phyloP scores from a whole-genome alignment of 1,140 invertebrate species.

The Thaumetopoea pityocampa region DNA sequence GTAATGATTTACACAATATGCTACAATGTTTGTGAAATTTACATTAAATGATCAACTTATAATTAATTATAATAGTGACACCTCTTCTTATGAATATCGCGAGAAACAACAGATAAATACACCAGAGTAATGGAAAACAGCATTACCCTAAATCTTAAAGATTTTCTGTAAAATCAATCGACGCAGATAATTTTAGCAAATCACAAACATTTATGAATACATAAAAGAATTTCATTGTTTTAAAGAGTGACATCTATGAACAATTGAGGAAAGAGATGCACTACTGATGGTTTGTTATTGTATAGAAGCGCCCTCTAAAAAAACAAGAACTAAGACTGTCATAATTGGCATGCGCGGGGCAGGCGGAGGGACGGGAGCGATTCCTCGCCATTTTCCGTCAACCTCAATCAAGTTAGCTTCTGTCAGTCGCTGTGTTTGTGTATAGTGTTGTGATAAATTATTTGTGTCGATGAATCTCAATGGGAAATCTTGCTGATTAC shows the following conservation, averaged over 20 bases:
- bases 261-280: not conserved
- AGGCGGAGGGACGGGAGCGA: conserved; percentile 42
- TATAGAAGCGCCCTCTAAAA: conserved; percentile 38
- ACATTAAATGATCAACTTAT: no score
- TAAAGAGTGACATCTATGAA: conserved; percentile 29
- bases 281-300: conserved; percentile 26
- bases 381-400: conserved; percentile 72
- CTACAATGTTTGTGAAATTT: no score
- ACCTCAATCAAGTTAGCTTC: conserved; percentile 70
- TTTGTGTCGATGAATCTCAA: conserved; percentile 70
- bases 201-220: no score
- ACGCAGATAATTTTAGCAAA: no score
- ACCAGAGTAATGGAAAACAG: no score
- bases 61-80: no score
- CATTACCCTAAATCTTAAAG: no score
- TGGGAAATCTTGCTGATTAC: conserved; percentile 69
- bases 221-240: not conserved
- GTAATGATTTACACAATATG: no score
- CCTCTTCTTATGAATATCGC: no score
- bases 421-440: conserved; percentile 73
- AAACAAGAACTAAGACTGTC: conserved; percentile 13
- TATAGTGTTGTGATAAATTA: conserved; percentile 72
- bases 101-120: no score
- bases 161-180: no score
- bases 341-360: conserved; percentile 40